Percentiles rank a stretch among this genome's conserved stretches.
phyloP scores from a whole-genome alignment of 2,888 invertebrate species.

The Polia nebulosa region DNA sequence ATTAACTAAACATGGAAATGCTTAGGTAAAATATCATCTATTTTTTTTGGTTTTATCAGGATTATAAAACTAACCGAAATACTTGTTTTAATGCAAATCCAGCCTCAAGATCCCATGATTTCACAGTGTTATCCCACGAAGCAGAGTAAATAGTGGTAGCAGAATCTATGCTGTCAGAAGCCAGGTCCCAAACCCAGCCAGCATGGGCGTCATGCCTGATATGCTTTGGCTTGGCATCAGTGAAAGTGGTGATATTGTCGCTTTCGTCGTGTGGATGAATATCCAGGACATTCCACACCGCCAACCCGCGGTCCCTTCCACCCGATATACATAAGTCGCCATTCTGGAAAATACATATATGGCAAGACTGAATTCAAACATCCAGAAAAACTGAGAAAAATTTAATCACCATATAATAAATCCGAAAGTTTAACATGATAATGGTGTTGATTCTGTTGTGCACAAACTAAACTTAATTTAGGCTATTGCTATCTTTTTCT shows the following conservation, averaged over 20 bases:
- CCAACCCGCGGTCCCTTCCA: constrained; percentile 91
- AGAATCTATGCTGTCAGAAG: constrained; percentile 82
- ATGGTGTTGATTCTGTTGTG: too few species aligned
- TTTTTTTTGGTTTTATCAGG: not conserved
- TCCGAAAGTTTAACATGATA: too few species aligned
- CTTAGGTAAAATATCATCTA: too few species aligned
- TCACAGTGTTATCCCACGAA: constrained; percentile 92
- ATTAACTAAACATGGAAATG: not conserved
- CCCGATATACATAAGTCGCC: constrained; percentile 90
- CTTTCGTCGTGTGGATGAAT: constrained; percentile 74
- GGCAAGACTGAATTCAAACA: constrained; percentile 3
- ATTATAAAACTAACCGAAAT: constrained; percentile 81
- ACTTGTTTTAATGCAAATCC: constrained; percentile 86
- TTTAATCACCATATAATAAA: not conserved
- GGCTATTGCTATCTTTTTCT: too few species aligned
- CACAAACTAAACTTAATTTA: too few species aligned
- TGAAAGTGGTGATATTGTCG: constrained; percentile 72
- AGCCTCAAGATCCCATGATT: constrained; percentile 89
- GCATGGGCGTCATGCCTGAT: constrained; percentile 88
- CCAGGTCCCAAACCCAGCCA: constrained; percentile 93
- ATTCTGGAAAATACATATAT: constrained; percentile 76
- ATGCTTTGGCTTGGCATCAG: constrained; percentile 78
- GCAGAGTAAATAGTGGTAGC: constrained; percentile 90
- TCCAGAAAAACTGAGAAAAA: not conserved
- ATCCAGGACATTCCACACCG: constrained; percentile 87